These are phyloP conservation scores for Bombus pascuorum DNA, from an alignment of 1,140 invertebrate species.

Conservation along the genomic window DNA sequence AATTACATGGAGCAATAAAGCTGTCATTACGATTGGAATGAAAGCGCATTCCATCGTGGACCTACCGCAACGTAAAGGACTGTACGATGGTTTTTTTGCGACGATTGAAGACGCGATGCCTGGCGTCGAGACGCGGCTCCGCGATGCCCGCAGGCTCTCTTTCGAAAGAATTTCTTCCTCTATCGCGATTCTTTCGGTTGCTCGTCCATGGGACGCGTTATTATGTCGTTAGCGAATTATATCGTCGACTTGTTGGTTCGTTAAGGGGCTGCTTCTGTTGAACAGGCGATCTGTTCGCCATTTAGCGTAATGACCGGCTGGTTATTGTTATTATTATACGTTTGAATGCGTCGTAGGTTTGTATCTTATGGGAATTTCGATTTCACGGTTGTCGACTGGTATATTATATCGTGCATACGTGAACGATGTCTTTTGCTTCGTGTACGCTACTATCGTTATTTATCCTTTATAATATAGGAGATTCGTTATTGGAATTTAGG, in stretches of 20 bases:
- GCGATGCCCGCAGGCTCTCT: background rate
- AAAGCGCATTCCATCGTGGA: constrained; percentile 55
- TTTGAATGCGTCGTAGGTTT: background rate
- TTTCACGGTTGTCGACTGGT: background rate
- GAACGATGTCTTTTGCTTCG: background rate
- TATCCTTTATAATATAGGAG: too few relatives aligned
- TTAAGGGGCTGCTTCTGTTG: background rate
- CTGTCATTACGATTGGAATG: constrained; percentile 63
- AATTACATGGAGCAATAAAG: constrained; percentile 58
- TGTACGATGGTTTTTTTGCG: background rate
- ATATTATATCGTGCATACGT: too few relatives aligned
- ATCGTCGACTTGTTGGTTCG: background rate
- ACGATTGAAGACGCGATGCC: background rate
- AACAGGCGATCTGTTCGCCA: background rate
- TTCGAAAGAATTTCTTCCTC: background rate
- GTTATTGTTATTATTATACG: background rate
- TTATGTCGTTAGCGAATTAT: constrained; percentile 14
- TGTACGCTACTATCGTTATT: too few relatives aligned
- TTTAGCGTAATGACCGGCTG: background rate
- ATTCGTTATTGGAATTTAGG: too few relatives aligned
- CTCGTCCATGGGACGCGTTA: background rate
- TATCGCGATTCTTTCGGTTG: background rate
- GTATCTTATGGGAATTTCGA: background rate
- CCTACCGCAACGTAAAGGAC: constrained; percentile 69
- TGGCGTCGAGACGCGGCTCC: background rate